phyloP scores from a whole-genome alignment of 2,113 vertebrate genomes.

The Channa maculata region DNA sequence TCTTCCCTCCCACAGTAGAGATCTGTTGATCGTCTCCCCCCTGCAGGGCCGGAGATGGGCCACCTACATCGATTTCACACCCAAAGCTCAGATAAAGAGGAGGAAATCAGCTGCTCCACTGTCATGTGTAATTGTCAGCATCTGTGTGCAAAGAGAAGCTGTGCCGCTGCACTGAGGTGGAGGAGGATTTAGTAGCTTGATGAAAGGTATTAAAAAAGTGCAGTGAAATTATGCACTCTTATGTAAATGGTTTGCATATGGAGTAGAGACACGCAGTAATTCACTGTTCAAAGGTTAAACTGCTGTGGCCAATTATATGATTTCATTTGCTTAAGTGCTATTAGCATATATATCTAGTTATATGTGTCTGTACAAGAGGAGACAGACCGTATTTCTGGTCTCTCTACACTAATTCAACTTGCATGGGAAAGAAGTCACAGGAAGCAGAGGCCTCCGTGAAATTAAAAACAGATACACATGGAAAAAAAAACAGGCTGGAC shows the following conservation, averaged over 20 bases:
- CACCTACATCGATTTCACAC: constrained; percentile 78
- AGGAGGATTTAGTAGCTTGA: constrained; percentile 6
- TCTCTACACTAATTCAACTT: constrained; percentile 33
- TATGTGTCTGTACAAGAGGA: constrained; percentile 22
- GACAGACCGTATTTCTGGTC: constrained; percentile 31
- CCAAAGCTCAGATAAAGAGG: constrained; percentile 45
- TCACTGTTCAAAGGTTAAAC: constrained; percentile 69
- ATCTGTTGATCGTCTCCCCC: constrained; percentile 16
- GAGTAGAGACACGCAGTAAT: constrained; percentile 50
- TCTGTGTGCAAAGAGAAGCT: constrained; percentile 17
- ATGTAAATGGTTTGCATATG: constrained; percentile 73
- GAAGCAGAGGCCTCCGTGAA: neutral
- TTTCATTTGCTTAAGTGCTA: constrained; percentile 76
- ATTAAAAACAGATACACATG: no score
- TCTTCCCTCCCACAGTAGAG: constrained; percentile 20
- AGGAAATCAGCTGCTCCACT: constrained; percentile 49
- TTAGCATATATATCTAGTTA: constrained; percentile 74
- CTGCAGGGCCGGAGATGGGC: constrained; percentile 58
- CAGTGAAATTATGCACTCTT: constrained; percentile 60
- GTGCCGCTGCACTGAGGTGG: neutral
- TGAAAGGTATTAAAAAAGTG: constrained; percentile 31
- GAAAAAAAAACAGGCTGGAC: no score
- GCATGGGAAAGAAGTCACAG: neutral
- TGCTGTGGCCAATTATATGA: constrained; percentile 57
- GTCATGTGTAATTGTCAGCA: constrained; percentile 5